phyloP scores from a whole-genome alignment of 2,888 invertebrate genomes.

The Nezara viridula region DNA sequence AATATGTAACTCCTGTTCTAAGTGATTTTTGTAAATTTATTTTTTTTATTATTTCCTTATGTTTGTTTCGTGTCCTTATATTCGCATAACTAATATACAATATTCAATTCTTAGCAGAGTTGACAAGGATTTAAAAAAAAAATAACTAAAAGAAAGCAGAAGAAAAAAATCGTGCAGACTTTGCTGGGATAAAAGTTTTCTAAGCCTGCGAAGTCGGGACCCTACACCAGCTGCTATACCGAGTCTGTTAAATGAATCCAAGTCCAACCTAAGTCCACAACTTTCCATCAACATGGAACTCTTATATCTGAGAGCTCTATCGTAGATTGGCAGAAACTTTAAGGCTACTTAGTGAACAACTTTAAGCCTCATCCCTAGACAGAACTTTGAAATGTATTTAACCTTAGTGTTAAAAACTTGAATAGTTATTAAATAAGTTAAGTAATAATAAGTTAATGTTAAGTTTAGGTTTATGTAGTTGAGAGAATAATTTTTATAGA shows the following conservation, averaged over 20 bases:
- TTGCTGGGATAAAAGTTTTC: neutral
- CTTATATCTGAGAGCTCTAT: conserved; percentile 1
- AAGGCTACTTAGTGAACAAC: neutral
- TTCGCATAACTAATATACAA: no score
- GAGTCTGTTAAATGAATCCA: neutral
- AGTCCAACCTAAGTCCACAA: neutral
- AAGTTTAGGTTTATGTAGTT: no score
- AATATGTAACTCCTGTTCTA: no score
- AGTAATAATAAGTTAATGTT: no score
- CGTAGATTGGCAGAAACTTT: neutral
- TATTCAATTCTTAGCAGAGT: no score
- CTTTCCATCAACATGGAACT: neutral
- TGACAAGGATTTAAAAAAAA: no score
- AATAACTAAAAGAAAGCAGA: no score
- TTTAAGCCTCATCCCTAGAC: neutral
- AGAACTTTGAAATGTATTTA: neutral
- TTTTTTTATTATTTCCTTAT: no score
- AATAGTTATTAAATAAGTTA: no score
- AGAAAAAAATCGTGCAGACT: neutral
- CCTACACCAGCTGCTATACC: neutral
- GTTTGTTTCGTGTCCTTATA: no score
- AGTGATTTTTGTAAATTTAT: no score
- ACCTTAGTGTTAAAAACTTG: neutral
- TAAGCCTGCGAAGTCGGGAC: neutral
- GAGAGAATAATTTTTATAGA: no score